These are phyloP conservation scores for Babylonia areolata DNA, from an alignment of 1,140 invertebrate genomes.

Conservation along the genomic window DNA sequence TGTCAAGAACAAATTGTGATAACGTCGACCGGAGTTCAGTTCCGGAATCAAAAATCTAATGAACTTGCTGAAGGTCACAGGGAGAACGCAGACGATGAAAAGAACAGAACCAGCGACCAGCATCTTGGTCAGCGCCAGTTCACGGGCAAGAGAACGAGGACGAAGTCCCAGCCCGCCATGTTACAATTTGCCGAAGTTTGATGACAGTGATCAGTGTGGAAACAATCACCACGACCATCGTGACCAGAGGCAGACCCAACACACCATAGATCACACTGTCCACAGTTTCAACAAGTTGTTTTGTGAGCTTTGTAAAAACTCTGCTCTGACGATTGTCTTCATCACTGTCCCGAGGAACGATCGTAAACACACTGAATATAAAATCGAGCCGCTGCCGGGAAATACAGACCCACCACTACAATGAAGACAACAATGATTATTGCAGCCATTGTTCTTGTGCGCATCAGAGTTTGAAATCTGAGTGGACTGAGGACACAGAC, in stretches of 20 bases:
- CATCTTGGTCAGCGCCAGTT: constrained; percentile 25
- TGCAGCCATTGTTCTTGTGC: neutral
- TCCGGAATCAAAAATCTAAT: neutral
- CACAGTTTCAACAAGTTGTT: neutral
- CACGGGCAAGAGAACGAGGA: neutral
- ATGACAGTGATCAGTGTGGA: neutral
- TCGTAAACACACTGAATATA: constrained; percentile 1
- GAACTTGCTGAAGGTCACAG: neutral
- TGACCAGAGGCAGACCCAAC: neutral
- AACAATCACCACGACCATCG: neutral
- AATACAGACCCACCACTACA: neutral
- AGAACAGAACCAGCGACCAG: neutral
- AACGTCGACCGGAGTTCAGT: neutral
- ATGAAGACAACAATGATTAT: neutral
- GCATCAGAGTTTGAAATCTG: neutral
- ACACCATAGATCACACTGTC: neutral
- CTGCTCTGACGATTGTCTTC: neutral
- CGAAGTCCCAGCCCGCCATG: neutral
- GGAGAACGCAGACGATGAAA: neutral
- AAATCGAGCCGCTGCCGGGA: neutral
- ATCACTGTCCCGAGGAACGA: neutral
- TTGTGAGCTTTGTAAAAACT: neutral
- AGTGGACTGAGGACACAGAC: constrained; percentile 22
- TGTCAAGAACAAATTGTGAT: neutral
- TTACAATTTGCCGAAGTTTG: neutral